phyloP scores from a whole-genome alignment of 1,140 invertebrate genomes.

The Palaemon carinicauda region DNA sequence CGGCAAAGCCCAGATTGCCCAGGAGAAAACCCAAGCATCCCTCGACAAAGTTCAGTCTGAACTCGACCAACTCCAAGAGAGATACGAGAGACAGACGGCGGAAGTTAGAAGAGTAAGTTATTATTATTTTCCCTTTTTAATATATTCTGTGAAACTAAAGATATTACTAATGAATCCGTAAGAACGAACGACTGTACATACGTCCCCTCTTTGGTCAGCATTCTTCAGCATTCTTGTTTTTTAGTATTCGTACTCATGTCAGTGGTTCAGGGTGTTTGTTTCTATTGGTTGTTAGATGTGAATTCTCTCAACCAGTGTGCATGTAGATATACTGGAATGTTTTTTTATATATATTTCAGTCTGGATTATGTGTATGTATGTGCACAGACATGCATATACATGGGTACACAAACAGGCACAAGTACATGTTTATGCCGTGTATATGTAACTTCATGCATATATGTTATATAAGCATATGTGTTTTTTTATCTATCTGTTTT shows the following conservation, averaged over 20 bases:
- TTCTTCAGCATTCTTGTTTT: no score
- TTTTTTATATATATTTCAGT: neutral
- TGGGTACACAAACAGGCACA: neutral
- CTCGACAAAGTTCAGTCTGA: slow-evolving; percentile 90
- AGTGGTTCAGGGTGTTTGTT: no score
- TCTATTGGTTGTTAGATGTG: no score
- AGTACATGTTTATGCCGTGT: neutral
- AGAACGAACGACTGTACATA: no score
- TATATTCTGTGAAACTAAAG: no score
- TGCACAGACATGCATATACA: neutral
- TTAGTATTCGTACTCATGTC: no score
- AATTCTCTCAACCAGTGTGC: neutral
- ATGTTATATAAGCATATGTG: neutral
- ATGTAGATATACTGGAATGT: neutral
- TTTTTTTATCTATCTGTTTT: no score
- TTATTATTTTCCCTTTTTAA: neutral
- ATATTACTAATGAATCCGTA: no score
- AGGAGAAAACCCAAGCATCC: slow-evolving; percentile 87
- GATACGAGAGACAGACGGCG: slow-evolving; percentile 79
- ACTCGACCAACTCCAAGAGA: slow-evolving; percentile 88
- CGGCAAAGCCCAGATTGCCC: slow-evolving; percentile 87
- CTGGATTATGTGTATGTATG: neutral
- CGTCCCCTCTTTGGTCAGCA: no score
- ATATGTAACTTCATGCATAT: neutral
- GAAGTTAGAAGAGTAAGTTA: slow-evolving; percentile 79